These are phyloP conservation scores for Atrichornis clamosus DNA, from an alignment of 2,113 vertebrate species.

Conservation along the genomic window DNA sequence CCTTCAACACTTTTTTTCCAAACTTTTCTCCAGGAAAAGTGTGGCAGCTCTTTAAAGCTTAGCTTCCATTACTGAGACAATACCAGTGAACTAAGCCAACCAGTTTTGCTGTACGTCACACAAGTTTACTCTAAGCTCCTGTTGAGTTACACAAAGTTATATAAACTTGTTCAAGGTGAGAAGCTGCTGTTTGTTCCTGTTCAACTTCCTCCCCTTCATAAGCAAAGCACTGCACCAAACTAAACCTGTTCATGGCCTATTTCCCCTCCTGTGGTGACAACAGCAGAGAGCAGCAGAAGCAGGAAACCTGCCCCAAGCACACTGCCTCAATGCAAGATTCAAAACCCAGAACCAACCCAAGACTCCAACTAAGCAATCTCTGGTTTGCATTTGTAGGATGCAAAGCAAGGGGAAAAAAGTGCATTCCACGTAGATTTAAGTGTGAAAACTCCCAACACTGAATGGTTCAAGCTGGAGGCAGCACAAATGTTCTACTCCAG, in stretches of 20 bases:
- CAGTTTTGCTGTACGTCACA: not conserved
- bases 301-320: not conserved
- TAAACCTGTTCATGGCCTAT: not conserved
- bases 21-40: not conserved
- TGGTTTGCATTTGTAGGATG: not conserved
- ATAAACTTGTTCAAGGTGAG: not conserved
- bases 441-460: not conserved
- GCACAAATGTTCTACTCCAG: not conserved
- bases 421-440: not conserved
- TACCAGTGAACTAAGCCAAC: not conserved
- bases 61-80: not conserved
- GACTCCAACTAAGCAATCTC: not conserved
- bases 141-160: not conserved
- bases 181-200: not conserved
- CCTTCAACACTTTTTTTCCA: not conserved
- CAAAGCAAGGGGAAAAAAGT: not conserved
- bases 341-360: not conserved
- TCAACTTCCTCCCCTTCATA: not conserved
- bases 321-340: not conserved
- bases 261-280: not conserved
- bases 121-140: not conserved
- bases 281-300: not conserved
- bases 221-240: not conserved
- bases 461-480: not conserved
- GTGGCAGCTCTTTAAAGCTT: not conserved